A percentile compares a stretch with the other conserved stretches of the same genome.
These are phyloP conservation scores for Folsomia candida DNA, from an alignment of 2,888 invertebrate species.

Conservation along the genomic window DNA sequence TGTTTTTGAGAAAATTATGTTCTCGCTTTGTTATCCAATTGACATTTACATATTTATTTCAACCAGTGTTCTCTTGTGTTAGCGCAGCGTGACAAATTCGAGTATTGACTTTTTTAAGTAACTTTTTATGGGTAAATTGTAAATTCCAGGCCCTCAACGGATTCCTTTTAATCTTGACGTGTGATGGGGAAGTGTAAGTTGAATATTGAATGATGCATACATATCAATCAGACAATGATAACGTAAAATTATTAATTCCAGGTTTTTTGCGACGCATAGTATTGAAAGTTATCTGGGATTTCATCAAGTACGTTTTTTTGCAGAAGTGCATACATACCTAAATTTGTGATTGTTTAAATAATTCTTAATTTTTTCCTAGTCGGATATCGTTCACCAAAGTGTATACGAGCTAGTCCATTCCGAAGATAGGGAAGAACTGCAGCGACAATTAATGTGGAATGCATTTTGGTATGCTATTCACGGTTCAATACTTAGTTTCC, in stretches of 20 bases:
- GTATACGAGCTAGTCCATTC: constrained; percentile 98
- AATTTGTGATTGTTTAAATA: neutral
- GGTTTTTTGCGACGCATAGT: constrained; percentile 99
- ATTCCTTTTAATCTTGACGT: constrained; percentile 96
- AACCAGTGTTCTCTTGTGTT: too few relatives aligned
- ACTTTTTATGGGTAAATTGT: too few relatives aligned
- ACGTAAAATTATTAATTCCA: too few relatives aligned
- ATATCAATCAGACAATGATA: too few relatives aligned
- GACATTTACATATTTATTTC: too few relatives aligned
- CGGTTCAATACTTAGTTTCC: too few relatives aligned
- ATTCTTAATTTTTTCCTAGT: constrained; percentile 62
- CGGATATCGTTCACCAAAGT: constrained; percentile 98
- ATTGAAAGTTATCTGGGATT: constrained; percentile 99
- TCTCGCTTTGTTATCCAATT: too few relatives aligned
- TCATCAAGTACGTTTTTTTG: constrained; percentile 76
- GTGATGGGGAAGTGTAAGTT: constrained; percentile 98
- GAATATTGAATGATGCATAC: too few relatives aligned
- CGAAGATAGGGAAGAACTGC: constrained; percentile 96
- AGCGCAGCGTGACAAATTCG: too few relatives aligned
- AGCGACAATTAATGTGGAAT: constrained; percentile 91
- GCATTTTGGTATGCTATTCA: too few relatives aligned
- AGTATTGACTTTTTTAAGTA: too few relatives aligned
- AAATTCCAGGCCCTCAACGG: constrained; percentile 91
- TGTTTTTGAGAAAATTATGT: too few relatives aligned
- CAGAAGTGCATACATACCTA: constrained; percentile 5